phyloP scores from a whole-genome alignment of 2,797 vertebrate genomes.

The Sciurus carolinensis region DNA sequence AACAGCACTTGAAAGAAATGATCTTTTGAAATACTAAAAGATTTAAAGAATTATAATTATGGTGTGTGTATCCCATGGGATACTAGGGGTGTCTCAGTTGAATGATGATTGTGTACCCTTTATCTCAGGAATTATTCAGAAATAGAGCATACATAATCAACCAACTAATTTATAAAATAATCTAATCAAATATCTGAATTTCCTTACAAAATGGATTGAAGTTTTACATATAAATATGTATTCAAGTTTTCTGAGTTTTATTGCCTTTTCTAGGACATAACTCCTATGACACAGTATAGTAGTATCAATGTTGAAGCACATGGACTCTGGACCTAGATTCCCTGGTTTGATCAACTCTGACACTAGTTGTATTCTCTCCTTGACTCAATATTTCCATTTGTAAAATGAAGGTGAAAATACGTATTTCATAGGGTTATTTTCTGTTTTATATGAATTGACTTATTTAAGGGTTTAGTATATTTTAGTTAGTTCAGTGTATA shows the following conservation, averaged over 20 bases:
- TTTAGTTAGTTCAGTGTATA: neutral
- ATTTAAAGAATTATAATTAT: conserved; percentile 11
- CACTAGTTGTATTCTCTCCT: neutral
- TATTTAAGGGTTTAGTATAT: neutral
- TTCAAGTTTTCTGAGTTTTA: neutral
- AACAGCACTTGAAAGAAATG: neutral
- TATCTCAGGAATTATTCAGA: neutral
- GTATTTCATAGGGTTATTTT: too few relatives aligned
- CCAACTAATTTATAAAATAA: neutral
- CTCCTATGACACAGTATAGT: neutral
- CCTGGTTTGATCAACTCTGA: neutral
- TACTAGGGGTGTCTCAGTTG: neutral
- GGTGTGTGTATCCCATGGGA: neutral
- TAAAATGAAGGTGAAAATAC: neutral
- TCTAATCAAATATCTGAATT: neutral
- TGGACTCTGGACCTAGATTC: neutral
- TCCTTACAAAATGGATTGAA: neutral
- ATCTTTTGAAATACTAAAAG: neutral
- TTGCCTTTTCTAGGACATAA: neutral
- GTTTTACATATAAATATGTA: neutral
- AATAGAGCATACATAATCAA: neutral
- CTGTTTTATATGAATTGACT: neutral
- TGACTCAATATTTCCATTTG: neutral
- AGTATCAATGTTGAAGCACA: neutral
- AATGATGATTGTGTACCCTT: neutral